These are phyloP conservation scores for Ruditapes philippinarum DNA, from an alignment of 1,140 invertebrate genomes.

Conservation along the genomic window DNA sequence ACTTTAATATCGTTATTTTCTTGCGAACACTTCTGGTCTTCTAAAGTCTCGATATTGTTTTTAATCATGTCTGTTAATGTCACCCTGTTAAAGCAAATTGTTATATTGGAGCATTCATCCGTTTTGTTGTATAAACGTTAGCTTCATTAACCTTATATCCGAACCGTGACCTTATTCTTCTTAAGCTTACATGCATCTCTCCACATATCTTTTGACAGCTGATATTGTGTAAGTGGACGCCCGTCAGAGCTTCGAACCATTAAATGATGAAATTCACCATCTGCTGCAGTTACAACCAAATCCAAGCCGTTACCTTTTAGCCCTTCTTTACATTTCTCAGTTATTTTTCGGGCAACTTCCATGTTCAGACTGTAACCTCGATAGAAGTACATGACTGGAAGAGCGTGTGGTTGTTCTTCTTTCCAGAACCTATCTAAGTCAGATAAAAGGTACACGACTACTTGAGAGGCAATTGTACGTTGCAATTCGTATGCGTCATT, in stretches of 20 bases:
- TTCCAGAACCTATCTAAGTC: slow-evolving; percentile 18
- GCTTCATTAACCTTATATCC: too few species aligned
- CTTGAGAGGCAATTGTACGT: slow-evolving; percentile 13
- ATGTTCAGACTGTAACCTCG: background rate
- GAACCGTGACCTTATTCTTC: too few species aligned
- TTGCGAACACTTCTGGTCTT: too few species aligned
- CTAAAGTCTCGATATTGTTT: too few species aligned
- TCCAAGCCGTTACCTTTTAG: background rate
- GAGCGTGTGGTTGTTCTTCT: background rate
- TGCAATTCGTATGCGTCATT: background rate
- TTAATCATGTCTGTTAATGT: too few species aligned
- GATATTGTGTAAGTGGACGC: background rate
- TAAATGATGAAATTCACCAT: slow-evolving; percentile 1
- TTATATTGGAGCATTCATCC: too few species aligned
- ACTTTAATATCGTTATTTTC: too few species aligned
- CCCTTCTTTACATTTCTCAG: background rate
- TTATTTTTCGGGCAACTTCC: background rate
- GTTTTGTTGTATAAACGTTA: too few species aligned
- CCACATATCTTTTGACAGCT: background rate
- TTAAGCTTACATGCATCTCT: background rate
- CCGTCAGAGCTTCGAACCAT: background rate
- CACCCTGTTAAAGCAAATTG: too few species aligned
- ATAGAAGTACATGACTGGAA: slow-evolving; percentile 11
- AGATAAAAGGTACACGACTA: slow-evolving; percentile 1
- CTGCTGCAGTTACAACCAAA: background rate